Base-by-base conservation (phyloP, 2,888 invertebrate genomes). In the Bugula neritina region DNA sequence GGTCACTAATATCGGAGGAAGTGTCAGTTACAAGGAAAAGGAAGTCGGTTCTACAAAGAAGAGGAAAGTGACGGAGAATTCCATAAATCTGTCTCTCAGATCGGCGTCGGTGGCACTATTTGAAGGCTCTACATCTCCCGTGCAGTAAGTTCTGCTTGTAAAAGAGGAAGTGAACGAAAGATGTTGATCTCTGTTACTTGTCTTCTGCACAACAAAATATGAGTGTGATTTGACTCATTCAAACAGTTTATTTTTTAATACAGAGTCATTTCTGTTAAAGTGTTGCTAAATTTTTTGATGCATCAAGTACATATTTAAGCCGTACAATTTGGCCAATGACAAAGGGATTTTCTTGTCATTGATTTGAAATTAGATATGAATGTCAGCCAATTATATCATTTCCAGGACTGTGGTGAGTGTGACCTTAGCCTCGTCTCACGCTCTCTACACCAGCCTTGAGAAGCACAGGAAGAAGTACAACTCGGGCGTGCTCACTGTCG, bases 371-470 rank as follows among this genome's bases (percentile, higher is more conserved):
- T n/a, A n/a, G n/a, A n/a, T n/a, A n/a, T 17, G 34, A 31, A 10
- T 70, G 25, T n/a, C n/a, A n/a, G n/a, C n/a, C n/a, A n/a, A n/a
- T n/a, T n/a, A n/a, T n/a, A n/a, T n/a, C n/a, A 13, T 10, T 25
- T 72, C 17, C 81, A 92, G 91, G 84, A 95, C 95, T 35, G 94
- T 97, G 25, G 95, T 96, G 0, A 92, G 93, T 80, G 91, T 95
- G 54, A 92, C 91, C 31, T 91, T 95, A 69, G 94, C 93, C 74
- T 94, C 94, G 84, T 93, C 94, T 0, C 94, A 94, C 80, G 92
- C 93, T 0, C 86, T 96, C 71, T 94, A 94, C 85, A 94, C 94
- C 1, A 93, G 93, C 82, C 89, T 90, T 77, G 90, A 90, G 13
- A 88, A 90, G 79, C 78, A 87, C 89, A 79, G 90, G 79, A 90